Evolutionary conservation across 1,140 invertebrate species (phyloP), one percentile per base, ranked within the genome.

Genomic region (Halotydeus destructor): DNA sequence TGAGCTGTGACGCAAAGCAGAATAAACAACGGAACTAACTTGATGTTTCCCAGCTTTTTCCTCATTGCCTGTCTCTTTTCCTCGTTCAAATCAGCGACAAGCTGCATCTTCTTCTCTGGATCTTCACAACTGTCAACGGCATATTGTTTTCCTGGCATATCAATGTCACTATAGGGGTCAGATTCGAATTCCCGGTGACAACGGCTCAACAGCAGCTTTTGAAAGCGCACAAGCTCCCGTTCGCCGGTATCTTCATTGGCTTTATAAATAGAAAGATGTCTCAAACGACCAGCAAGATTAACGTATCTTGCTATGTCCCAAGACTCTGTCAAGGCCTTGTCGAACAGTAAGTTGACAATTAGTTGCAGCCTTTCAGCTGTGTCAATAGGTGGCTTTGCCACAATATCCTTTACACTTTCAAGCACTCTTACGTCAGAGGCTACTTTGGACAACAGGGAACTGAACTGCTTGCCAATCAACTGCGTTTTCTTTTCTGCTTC

Each of bases 251-350:
- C n/a, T n/a, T n/a, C n/a, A n/a, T n/a, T n/a, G 3, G 50, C 45
- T 28, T 44, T 46, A 25, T 57, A 56, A 41, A 54, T 49, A 16
- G 50, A 43, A n/a, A 67, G 44, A 47, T 56, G 52, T 46, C 59
- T 56, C 48, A 64, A 69, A 67, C 94, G 73, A 31, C 73, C 66
- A 1, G 86, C 86, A 67, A 93, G 94, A 0, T 78, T 76, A 24
- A 76, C 72, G 5, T 82, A 81, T 56, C 89, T 94, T 55, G 73
- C 78, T 2, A 85, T 86, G n/a, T n/a, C n/a, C n/a, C n/a, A n/a
- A n/a, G n/a, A n/a, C 58, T 94, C 86, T 63, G 86, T 78, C 23
- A 93, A 75, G 25, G 86, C 86, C 67, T 91, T 93, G 56, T 89
- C 81, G 62, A 93, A 93, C 2, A 93, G 75, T 41, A 94, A 67